Evolutionary conservation across 2,113 vertebrate species (phyloP), one percentile per base, ranked within the genome.

Genomic region (Porphyrio hochstetteri): DNA sequence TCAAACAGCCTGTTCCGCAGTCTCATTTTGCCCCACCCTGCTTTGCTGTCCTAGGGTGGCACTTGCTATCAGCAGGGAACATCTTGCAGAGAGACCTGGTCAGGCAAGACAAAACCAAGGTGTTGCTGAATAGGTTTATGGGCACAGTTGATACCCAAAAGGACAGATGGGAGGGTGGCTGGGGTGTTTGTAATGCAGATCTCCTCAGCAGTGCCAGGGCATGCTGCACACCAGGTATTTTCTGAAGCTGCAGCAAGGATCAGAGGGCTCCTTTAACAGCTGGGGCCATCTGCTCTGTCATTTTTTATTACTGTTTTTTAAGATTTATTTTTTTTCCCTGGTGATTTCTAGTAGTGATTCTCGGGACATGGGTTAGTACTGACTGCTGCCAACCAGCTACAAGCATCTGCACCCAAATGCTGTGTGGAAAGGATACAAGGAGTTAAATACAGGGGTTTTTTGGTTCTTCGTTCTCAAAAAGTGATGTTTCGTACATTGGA

Each of bases 91-190:
- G 72, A 64, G n/a, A 59, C 29, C 16, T 59, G n/a, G 27, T 44
- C 14, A 11, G 38, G 35, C 1, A 3, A 65, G 38, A 48, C 31
- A 44, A 81, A 57, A 38, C 16, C 69, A 23, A 69, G 38, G 38
- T 29, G 36, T 5, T 46, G 61, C 42, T 63, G 60, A 57, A 4
- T 24, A 31, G 35, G 38, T 48, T 76, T 12, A 35, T 60, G 44
- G 57, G 29, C 1, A 0, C 44, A 67, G n/a, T 15, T 1, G 0
- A 11, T 72, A 65, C 27, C 65, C n/a, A 23, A 27, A 48, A 82
- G 53, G 64, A 15, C 38, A 61, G 82, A 15, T 1, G 3, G 44
- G 28, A 35, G 36, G 48, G 25, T 63, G 50, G 35, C n/a, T 23
- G 9, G 14, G 20, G 33, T 38, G 42, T 35, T 31, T 9, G 76